These are phyloP conservation scores for Bombus impatiens DNA, from an alignment of 1,140 invertebrate genomes.

Conservation along the genomic window DNA sequence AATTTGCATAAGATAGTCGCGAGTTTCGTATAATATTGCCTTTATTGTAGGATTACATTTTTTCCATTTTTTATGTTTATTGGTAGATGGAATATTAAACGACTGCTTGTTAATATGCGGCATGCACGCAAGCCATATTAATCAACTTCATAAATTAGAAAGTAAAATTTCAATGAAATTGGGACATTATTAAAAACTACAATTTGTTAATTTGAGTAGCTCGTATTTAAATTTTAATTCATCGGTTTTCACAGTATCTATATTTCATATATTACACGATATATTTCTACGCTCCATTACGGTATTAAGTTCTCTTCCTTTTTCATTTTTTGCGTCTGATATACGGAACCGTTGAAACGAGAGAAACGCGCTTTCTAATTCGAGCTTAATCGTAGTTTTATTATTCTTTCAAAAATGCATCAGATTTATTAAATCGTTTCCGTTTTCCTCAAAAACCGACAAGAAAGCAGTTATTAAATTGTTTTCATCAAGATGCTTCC, in stretches of 20 bases:
- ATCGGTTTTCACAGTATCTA: too few species aligned
- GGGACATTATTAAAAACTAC: too few species aligned
- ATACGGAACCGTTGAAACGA: not conserved
- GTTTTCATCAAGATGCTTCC: not conserved
- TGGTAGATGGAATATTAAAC: not conserved
- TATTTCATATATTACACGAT: not conserved
- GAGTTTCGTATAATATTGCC: not conserved
- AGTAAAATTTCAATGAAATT: not conserved
- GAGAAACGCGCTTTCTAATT: not conserved
- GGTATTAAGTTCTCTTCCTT: not conserved
- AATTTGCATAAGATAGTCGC: not conserved
- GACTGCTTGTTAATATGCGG: too few species aligned
- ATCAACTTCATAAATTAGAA: not conserved
- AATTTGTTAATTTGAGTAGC: too few species aligned
- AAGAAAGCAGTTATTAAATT: not conserved
- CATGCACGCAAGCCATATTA: not conserved
- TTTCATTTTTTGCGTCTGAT: too few species aligned
- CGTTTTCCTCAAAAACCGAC: not conserved
- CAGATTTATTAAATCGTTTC: not conserved
- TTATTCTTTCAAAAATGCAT: not conserved
- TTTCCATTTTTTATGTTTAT: not conserved
- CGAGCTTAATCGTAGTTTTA: not conserved
- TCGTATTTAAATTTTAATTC: too few species aligned
- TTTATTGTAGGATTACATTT: not conserved
- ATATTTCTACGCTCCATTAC: not conserved